Conservation (phyloP, 1,140 invertebrate genomes). For the Mylabris phalerata region DNA sequence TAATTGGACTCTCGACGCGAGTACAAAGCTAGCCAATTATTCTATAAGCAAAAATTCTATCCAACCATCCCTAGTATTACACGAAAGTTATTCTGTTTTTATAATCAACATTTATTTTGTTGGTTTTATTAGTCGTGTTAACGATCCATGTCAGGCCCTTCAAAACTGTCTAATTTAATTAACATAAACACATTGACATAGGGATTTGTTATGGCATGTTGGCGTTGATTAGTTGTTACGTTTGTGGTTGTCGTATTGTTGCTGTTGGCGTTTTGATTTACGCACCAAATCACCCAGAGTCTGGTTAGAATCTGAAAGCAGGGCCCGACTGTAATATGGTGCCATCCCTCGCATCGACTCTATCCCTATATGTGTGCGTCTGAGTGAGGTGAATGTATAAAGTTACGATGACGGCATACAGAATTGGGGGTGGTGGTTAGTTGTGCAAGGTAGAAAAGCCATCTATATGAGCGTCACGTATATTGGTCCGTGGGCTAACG, state of each 20-base stretch:
- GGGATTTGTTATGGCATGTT: not conserved
- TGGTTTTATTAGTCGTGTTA: too few relatives aligned
- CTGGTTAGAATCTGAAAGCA: too few relatives aligned
- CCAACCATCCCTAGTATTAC: too few relatives aligned
- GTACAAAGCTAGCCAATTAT: constrained; percentile 1
- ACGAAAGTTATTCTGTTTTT: too few relatives aligned
- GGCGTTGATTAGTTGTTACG: constrained; percentile 1
- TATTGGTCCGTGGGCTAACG: constrained; percentile 26
- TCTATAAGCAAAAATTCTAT: not conserved
- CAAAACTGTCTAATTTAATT: constrained; percentile 11
- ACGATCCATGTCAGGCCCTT: not conserved
- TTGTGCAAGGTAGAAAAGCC: constrained; percentile 22
- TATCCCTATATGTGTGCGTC: not conserved
- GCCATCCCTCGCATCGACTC: not conserved
- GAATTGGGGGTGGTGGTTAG: constrained; percentile 21
- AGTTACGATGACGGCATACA: constrained; percentile 24
- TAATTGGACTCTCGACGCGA: constrained; percentile 8
- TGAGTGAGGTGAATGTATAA: not conserved
- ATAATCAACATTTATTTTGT: too few relatives aligned
- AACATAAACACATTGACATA: constrained; percentile 10
- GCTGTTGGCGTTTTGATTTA: too few relatives aligned
- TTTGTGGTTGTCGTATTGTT: not conserved
- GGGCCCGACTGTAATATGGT: not conserved
- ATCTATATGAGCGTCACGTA: constrained; percentile 28
- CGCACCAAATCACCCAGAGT: too few relatives aligned